These are phyloP conservation scores for Conus canariensis DNA, from an alignment of 2,888 invertebrate genomes.

Conservation along the genomic window DNA sequence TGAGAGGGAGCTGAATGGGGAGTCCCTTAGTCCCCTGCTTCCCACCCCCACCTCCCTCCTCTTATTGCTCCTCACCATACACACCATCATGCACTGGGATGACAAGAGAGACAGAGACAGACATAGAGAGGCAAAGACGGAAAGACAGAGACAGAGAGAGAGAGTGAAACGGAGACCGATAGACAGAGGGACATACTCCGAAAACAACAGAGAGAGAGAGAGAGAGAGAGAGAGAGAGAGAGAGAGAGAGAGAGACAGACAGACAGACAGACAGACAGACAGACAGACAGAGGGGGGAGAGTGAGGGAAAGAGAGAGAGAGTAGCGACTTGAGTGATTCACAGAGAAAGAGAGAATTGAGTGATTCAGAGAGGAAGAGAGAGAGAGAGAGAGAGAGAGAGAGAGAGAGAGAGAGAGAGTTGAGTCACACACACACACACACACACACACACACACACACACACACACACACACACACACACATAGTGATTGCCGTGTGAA, in stretches of 20 bases:
- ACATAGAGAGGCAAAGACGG: no score
- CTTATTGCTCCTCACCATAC: no score
- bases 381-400: background rate
- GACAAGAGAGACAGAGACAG: background rate
- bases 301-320: background rate
- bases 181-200: background rate
- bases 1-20: background rate
- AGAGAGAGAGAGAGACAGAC: conserved; percentile 10
- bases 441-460: no score
- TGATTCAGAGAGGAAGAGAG: no score
- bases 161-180: background rate
- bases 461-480: no score
- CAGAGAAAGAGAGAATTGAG: no score
- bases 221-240: conserved; percentile 7
- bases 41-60: no score
- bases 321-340: background rate
- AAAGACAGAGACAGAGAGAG: no score
- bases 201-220: background rate
- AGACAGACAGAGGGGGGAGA: background rate
- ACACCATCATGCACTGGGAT: background rate
- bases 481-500: no score
- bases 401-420: background rate
- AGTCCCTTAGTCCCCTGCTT: no score
- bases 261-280: background rate
- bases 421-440: no score